Evolutionary conservation across 2,113 vertebrate genomes (phyloP).

Genomic region (Python bivittatus): DNA sequence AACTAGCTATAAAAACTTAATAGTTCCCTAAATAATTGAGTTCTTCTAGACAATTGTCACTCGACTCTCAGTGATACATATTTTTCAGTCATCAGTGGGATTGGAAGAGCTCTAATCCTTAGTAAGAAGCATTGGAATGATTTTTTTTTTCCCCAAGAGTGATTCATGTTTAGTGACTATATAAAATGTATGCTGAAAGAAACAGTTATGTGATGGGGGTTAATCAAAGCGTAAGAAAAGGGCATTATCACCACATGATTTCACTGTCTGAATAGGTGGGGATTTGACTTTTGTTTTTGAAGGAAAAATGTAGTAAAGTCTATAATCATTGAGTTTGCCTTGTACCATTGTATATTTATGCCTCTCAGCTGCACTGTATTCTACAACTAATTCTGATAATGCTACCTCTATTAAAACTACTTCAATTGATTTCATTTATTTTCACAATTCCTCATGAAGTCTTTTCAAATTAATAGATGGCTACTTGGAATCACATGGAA

Average conservation of each 20-base stretch:
- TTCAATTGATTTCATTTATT: slow-evolving; percentile 69
- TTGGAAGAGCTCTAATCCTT: slow-evolving; percentile 31
- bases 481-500: slow-evolving; percentile 57
- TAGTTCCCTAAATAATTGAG: not conserved
- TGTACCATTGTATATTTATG: slow-evolving; percentile 49
- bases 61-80: not conserved
- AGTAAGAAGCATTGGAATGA: slow-evolving; percentile 54
- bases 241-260: slow-evolving; percentile 24
- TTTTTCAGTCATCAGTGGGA: not conserved
- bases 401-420: slow-evolving; percentile 78
- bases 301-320: slow-evolving; percentile 35
- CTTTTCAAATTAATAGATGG: slow-evolving; percentile 56
- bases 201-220: slow-evolving; percentile 6
- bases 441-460: slow-evolving; percentile 51
- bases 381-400: slow-evolving; percentile 67
- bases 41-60: not conserved
- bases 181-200: slow-evolving; percentile 48
- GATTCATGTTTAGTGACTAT: slow-evolving; percentile 68
- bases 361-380: slow-evolving; percentile 66
- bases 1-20: not conserved
- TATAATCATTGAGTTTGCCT: slow-evolving; percentile 47
- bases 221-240: slow-evolving; percentile 26
- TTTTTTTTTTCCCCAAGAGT: slow-evolving; percentile 51
- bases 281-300: not conserved
- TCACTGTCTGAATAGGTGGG: slow-evolving; percentile 12